These are phyloP conservation scores for Sanderia malayensis DNA, from an alignment of 30 jellyfish, hydroid and myxozoan genomes.

Conservation along the genomic window DNA sequence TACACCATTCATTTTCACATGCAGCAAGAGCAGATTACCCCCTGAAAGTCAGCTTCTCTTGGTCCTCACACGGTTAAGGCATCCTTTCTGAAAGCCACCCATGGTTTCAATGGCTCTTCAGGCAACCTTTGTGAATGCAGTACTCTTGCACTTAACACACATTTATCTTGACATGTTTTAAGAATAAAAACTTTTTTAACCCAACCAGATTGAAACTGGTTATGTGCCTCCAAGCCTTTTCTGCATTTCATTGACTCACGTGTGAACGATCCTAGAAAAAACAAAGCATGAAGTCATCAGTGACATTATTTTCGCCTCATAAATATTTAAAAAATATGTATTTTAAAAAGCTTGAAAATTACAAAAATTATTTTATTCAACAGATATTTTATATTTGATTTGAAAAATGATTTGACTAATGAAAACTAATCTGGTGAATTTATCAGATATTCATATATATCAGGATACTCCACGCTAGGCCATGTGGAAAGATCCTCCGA, in stretches of 20 bases:
- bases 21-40: not conserved
- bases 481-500: conserved; percentile 5
- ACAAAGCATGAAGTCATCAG: not conserved
- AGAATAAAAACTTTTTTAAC: conserved; percentile 8
- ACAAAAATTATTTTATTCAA: too few relatives aligned
- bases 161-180: not conserved
- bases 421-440: conserved; percentile 34
- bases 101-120: conserved; percentile 24
- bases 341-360: too few relatives aligned
- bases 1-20: not conserved
- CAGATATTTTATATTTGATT: too few relatives aligned
- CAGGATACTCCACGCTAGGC: conserved; percentile 55
- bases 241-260: conserved; percentile 50
- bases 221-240: conserved; percentile 43
- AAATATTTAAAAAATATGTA: too few relatives aligned
- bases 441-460: conserved; percentile 25
- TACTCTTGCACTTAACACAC: conserved; percentile 21
- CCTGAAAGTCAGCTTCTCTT: conserved; percentile 2
- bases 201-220: conserved; percentile 59
- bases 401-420: not conserved
- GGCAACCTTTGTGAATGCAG: conserved; percentile 41
- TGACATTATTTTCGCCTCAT: too few relatives aligned
- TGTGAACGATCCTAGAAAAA: conserved; percentile 27
- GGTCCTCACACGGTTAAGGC: conserved; percentile 19
- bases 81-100: conserved; percentile 34